These are phyloP conservation scores for Daboia siamensis DNA, from an alignment of 2,113 vertebrate species.

Conservation along the genomic window DNA sequence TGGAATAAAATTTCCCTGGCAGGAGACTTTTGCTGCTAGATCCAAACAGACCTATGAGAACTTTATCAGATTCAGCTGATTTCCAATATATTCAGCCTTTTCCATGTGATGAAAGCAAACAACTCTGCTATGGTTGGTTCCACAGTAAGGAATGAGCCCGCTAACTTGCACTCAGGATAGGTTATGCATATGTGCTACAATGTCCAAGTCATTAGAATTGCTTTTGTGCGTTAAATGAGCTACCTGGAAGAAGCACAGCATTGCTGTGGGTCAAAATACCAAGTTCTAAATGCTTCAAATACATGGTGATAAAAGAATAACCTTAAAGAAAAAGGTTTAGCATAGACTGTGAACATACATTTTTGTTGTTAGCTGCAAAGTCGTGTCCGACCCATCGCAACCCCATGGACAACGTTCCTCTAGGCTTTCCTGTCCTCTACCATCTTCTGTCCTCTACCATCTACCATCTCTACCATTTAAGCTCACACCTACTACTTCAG, in stretches of 20 bases:
- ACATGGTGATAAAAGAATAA: background rate
- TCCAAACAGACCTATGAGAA: background rate
- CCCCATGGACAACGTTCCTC: no score
- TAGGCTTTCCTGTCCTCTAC: no score
- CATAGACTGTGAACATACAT: background rate
- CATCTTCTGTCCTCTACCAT: no score
- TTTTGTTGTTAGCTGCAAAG: no score
- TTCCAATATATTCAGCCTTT: background rate
- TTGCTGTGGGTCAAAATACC: background rate
- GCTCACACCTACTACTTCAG: no score
- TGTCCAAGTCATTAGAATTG: background rate
- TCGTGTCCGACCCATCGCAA: no score
- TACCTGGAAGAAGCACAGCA: background rate
- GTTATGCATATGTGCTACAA: no score
- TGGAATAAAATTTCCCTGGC: background rate
- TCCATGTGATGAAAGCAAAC: background rate
- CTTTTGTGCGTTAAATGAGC: background rate
- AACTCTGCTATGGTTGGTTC: background rate
- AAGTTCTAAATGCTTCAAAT: background rate
- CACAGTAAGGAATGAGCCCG: background rate
- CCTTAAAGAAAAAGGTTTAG: background rate
- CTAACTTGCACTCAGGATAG: background rate
- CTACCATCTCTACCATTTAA: no score
- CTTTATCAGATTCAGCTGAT: background rate
- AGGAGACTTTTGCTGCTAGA: background rate